Evolutionary conservation across 2,113 vertebrate species (phyloP).

Genomic region (Nyctibius bracteatus): DNA sequence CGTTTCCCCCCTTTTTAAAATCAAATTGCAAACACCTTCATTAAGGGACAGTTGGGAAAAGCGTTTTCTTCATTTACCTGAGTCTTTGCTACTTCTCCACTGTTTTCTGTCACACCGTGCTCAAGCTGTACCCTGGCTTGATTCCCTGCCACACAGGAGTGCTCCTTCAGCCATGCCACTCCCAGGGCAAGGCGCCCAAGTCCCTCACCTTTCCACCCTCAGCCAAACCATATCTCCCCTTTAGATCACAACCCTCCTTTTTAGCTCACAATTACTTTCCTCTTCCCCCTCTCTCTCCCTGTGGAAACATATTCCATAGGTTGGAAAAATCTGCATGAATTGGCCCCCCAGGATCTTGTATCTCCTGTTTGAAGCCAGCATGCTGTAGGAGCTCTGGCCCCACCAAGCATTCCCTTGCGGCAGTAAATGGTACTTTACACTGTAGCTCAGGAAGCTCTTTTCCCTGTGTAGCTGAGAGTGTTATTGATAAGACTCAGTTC

Average conservation of each 20-base stretch:
- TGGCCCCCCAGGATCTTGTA: background rate
- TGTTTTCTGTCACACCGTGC: background rate
- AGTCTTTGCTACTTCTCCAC: background rate
- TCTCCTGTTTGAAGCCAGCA: background rate
- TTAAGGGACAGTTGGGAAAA: background rate
- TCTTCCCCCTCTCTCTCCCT: background rate
- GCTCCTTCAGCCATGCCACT: background rate
- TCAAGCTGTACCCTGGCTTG: background rate
- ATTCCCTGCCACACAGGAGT: background rate
- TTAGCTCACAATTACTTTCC: background rate
- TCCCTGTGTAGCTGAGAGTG: background rate
- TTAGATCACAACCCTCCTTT: background rate
- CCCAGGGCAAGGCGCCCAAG: fast-evolving
- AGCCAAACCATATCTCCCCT: background rate
- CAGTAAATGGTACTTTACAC: constrained; percentile 43
- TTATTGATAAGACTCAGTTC: constrained; percentile 49
- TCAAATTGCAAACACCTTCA: background rate
- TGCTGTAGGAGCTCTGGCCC: background rate
- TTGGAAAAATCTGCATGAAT: background rate
- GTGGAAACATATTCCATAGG: background rate
- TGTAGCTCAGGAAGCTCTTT: constrained; percentile 14
- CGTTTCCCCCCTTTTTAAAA: background rate
- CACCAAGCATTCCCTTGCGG: background rate
- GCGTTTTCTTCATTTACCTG: background rate
- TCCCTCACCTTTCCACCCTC: background rate